Evolutionary conservation across 2,113 vertebrate genomes (phyloP), one percentile per base, ranked within the genome.

Genomic region (Peromyscus leucopus): DNA sequence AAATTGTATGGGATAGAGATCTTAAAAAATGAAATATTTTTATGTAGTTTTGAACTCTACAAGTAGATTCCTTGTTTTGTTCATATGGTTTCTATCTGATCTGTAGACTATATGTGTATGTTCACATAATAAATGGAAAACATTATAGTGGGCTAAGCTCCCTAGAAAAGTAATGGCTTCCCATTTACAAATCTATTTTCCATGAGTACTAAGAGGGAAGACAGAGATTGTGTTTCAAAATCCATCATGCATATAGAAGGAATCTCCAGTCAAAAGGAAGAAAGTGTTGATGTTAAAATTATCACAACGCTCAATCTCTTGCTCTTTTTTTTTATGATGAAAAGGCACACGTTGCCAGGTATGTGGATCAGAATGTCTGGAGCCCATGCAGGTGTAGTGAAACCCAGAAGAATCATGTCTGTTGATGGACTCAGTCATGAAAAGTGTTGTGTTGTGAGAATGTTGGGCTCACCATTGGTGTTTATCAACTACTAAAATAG

Each of bases 251-350:
- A 95, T 36, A 36, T 75, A 85, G n/a, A 93, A 71, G 74, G 76
- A 63, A 80, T 65, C 48, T 91, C 88, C 24, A 2, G 36, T 72
- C 1, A 80, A 74, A n/a, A 72, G 69, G 33, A 92, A 95, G 67
- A 51, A 96, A 95, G 82, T 55, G 72, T 12, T 93, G 31, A 91
- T 91, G 90, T 91, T 71, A 92, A 94, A 86, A 82, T 83, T 74
- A 95, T 74, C 15, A 17, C 87, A 6, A 24, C 67, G 67, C 24
- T 93, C 71, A 90, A 24, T 69, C 67, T 86, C 61, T 78, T 61
- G 61, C 10, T 74, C 36, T 63, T 51, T 85, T 55, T 42, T 42
- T 42, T 42, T 75, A 79, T 63, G 89, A 31, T 84, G 33, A 90
- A 59, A 84, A n/a, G 51, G 61, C 61, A 57, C 67, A 91, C 74